Evolutionary conservation across 2,113 vertebrate species (phyloP).

Genomic region (Sinocyclocheilus anophthalmus): DNA sequence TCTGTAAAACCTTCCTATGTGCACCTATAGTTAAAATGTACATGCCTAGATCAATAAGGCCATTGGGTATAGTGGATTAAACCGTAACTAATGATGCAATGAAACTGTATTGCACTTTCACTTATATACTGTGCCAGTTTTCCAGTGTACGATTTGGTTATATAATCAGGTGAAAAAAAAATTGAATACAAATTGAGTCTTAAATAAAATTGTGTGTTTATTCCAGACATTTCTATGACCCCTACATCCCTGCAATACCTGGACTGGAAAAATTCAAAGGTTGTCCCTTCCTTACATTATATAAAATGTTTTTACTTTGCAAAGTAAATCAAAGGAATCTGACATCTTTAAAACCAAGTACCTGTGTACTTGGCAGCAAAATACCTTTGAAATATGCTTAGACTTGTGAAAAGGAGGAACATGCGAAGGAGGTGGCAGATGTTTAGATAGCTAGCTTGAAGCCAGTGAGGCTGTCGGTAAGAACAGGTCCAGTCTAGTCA

Average conservation of each 20-base stretch:
- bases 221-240: slow-evolving; percentile 78
- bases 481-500: no score
- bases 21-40: background rate
- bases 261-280: slow-evolving; percentile 78
- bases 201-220: slow-evolving; percentile 4
- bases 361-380: background rate
- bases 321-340: background rate
- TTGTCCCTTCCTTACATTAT: slow-evolving; percentile 44
- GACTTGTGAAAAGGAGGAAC: background rate
- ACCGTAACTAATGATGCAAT: slow-evolving; percentile 26
- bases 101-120: background rate
- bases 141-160: background rate
- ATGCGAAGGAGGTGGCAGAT: no score
- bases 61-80: background rate
- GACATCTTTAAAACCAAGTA: background rate
- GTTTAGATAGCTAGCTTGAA: no score
- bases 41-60: slow-evolving; percentile 3
- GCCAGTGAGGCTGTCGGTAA: no score
- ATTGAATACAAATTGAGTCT: background rate
- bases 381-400: background rate
- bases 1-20: slow-evolving; percentile 34
- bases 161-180: background rate
- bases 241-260: slow-evolving; percentile 74
- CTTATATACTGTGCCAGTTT: background rate
- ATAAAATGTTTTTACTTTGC: background rate